Conservation (phyloP, 2,797 vertebrate species). For the Sarcoramphus papa region DNA sequence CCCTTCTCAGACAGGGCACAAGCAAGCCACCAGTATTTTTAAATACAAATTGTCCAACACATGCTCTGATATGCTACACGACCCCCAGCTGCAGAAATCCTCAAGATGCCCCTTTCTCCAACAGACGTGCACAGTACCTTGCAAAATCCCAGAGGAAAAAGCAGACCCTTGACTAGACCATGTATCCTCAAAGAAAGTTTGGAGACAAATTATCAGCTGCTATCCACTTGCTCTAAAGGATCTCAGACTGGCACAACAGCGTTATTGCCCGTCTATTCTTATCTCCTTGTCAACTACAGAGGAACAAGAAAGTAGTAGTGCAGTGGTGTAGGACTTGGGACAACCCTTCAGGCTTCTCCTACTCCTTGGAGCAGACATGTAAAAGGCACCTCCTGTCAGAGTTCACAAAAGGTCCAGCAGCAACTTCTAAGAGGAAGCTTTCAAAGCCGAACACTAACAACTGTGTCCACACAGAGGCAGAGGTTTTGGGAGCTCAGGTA, state of each 20-base stretch:
- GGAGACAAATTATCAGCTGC: not conserved
- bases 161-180: not conserved
- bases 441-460: not conserved
- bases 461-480: not conserved
- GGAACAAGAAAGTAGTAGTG: not conserved
- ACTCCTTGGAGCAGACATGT: not conserved
- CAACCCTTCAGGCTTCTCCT: not conserved
- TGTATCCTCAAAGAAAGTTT: not conserved
- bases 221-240: not conserved
- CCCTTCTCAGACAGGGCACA: not conserved
- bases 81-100: not conserved
- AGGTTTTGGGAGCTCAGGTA: not conserved
- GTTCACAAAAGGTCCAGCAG: not conserved
- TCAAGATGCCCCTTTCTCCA: not conserved
- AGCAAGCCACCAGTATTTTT: not conserved
- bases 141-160: not conserved
- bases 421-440: not conserved
- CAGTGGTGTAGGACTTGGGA: fast-evolving
- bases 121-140: not conserved
- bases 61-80: fast-evolving
- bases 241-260: not conserved
- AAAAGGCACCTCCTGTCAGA: not conserved
- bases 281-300: not conserved
- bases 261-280: not conserved
- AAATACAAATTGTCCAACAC: not conserved